A percentile compares a stretch with the other conserved stretches of the same genome.
These are phyloP conservation scores for Metridium senile DNA, from an alignment of 92 coral and sea anemone genomes.

Conservation along the genomic window DNA sequence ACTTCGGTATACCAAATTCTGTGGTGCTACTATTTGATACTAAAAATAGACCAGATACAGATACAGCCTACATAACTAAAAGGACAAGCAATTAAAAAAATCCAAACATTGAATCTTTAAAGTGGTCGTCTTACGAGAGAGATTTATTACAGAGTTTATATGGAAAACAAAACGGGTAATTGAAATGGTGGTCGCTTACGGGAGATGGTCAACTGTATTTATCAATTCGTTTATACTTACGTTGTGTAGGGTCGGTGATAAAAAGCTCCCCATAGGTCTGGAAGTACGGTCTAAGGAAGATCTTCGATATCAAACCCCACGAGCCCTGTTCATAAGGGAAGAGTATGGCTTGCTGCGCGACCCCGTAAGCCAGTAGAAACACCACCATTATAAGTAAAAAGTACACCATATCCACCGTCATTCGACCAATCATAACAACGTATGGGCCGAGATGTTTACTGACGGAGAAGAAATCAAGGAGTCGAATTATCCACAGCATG, in stretches of 20 bases:
- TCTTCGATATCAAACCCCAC: slow-evolving; percentile 64
- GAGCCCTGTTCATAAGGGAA: slow-evolving; percentile 60
- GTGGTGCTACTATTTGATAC: slow-evolving; percentile 40
- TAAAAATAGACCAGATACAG: slow-evolving; percentile 2
- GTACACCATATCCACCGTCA: slow-evolving; percentile 83
- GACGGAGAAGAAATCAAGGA: slow-evolving; percentile 79
- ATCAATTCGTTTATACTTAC: no score
- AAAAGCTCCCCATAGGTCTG: slow-evolving; percentile 88
- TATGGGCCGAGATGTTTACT: slow-evolving; percentile 82
- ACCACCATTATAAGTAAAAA: slow-evolving; percentile 81
- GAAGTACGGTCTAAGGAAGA: slow-evolving; percentile 83
- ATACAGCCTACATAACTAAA: no score
- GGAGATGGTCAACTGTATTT: no score
- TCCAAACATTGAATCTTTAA: no score
- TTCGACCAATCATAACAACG: slow-evolving; percentile 89
- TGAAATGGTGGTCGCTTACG: no score
- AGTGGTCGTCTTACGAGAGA: no score
- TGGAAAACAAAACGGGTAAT: no score
- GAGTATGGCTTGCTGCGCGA: slow-evolving; percentile 80
- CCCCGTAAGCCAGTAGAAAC: slow-evolving; percentile 81
- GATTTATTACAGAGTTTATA: no score
- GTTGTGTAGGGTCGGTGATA: slow-evolving; percentile 62
- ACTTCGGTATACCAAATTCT: slow-evolving; percentile 53
- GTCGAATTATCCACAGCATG: slow-evolving; percentile 88
- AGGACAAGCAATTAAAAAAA: no score